These are phyloP conservation scores for Chiroxiphia lanceolata DNA, from an alignment of 2,797 vertebrate species.

Conservation along the genomic window DNA sequence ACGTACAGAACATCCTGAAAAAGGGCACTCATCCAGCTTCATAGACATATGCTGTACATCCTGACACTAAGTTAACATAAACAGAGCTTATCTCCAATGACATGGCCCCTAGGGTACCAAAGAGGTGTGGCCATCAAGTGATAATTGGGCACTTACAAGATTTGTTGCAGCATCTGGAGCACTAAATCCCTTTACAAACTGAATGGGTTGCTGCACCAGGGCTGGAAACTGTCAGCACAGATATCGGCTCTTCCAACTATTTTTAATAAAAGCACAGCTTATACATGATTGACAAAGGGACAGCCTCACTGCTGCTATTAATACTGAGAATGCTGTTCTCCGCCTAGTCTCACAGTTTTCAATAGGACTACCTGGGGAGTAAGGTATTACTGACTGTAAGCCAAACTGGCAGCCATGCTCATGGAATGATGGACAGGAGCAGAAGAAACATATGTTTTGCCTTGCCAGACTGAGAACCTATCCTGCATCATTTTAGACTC, in stretches of 20 bases:
- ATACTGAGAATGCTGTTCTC: not conserved
- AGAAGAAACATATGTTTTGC: not conserved
- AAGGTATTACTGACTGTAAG: not conserved
- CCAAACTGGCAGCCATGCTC: not conserved
- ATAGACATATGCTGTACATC: constrained; percentile 46
- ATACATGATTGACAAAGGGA: not conserved
- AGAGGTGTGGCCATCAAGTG: constrained; percentile 39
- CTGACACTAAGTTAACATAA: constrained; percentile 42
- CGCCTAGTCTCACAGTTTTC: not conserved
- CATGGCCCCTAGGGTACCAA: constrained; percentile 11
- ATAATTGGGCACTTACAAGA: constrained; percentile 48
- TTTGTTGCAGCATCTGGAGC: constrained; percentile 21
- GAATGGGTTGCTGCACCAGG: not conserved
- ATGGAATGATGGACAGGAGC: not conserved
- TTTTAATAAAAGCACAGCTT: constrained; percentile 40
- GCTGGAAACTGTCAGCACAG: constrained; percentile 12
- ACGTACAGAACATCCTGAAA: constrained; percentile 42
- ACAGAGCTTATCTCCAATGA: constrained; percentile 45
- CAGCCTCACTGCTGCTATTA: not conserved
- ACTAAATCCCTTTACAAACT: constrained; percentile 16
- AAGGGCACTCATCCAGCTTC: constrained; percentile 41
- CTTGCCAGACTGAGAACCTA: not conserved
- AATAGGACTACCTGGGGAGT: not conserved
- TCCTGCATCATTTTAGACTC: not conserved
- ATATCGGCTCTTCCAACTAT: constrained; percentile 6